A percentile compares a stretch with the other conserved stretches of the same genome.
These are phyloP conservation scores for Bradypodion ventrale DNA, from an alignment of 2,797 vertebrate species.

Conservation along the genomic window DNA sequence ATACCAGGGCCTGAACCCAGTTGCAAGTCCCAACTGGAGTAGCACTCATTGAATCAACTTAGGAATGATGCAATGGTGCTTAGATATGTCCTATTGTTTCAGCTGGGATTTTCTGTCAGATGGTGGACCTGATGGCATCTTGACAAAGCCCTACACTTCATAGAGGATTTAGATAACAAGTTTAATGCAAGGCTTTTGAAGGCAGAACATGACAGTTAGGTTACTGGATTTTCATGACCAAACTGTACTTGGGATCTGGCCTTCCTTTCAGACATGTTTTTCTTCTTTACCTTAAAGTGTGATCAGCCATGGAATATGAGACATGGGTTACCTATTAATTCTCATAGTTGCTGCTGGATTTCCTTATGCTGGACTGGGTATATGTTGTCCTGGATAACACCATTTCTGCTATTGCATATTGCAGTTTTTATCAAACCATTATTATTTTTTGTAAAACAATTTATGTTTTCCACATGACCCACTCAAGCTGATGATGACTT, in stretches of 20 bases:
- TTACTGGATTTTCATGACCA: background rate
- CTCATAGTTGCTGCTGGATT: background rate
- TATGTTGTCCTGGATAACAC: constrained; percentile 9
- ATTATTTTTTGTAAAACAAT: constrained; percentile 7
- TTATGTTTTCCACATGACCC: background rate
- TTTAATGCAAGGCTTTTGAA: background rate
- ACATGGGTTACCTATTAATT: background rate
- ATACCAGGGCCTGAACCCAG: no score
- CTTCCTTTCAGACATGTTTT: background rate
- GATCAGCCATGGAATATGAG: background rate
- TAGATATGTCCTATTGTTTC: no score
- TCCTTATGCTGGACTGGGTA: constrained; percentile 4
- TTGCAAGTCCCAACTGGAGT: no score
- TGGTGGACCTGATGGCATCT: no score
- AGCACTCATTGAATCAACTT: no score
- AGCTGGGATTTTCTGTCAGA: no score
- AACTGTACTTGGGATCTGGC: background rate
- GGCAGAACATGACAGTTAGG: background rate
- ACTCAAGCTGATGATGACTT: constrained; percentile 16
- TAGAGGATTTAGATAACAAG: background rate
- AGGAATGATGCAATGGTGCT: no score
- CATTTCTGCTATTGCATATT: constrained; percentile 4
- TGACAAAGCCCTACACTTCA: background rate
- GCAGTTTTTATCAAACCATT: constrained; percentile 31
- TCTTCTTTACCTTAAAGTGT: background rate